A percentile compares a stretch with the other conserved stretches of the same genome.
Conservation (phyloP, 2,888 invertebrate genomes). For the Dryocosmus kuriphilus region DNA sequence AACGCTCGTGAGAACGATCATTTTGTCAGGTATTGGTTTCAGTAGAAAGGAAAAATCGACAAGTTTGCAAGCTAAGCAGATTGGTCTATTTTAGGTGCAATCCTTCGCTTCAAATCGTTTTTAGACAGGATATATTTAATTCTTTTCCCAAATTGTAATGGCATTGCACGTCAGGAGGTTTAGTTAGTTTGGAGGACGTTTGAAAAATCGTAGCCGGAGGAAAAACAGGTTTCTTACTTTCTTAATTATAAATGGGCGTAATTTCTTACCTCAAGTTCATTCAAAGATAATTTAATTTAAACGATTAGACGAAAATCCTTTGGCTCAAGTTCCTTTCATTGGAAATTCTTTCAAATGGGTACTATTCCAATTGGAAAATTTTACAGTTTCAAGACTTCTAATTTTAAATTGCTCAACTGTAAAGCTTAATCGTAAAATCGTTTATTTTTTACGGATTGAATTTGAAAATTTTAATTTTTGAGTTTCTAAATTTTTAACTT, state of each 20-base stretch:
- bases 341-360: too few relatives aligned
- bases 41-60: not conserved
- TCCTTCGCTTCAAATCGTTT: not conserved
- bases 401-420: too few relatives aligned
- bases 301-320: not conserved
- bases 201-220: not conserved
- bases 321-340: not conserved
- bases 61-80: not conserved
- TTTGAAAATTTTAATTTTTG: too few relatives aligned
- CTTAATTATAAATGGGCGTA: not conserved
- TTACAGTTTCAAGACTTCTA: too few relatives aligned
- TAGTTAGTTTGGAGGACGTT: not conserved
- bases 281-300: not conserved
- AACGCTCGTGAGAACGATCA: not conserved
- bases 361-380: too few relatives aligned
- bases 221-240: not conserved
- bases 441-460: too few relatives aligned
- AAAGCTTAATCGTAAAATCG: too few relatives aligned
- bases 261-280: not conserved
- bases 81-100: not conserved
- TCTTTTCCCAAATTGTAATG: not conserved
- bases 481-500: too few relatives aligned
- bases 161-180: not conserved
- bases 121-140: not conserved
- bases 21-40: conserved; percentile 1